A percentile compares a stretch with the other conserved stretches of the same genome.
phyloP scores from a whole-genome alignment of 2,888 invertebrate species.

The Anoncus sp. region DNA sequence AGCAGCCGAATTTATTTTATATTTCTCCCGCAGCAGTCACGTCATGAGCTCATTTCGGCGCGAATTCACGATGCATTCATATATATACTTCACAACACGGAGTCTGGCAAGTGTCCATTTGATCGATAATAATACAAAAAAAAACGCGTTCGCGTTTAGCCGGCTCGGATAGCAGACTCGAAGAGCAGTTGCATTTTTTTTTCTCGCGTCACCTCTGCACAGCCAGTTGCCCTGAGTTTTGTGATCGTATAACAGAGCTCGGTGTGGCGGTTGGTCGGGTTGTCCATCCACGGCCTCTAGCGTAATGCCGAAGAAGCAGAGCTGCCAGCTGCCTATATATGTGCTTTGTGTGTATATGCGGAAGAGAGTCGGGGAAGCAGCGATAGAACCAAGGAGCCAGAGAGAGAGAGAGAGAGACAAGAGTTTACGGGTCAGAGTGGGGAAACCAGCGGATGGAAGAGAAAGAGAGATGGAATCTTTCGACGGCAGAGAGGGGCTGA shows the following conservation, averaged over 20 bases:
- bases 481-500: not conserved
- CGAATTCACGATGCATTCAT: slow-evolving; percentile 30
- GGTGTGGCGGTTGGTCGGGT: not conserved
- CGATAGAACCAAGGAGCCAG: not conserved
- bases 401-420: slow-evolving; percentile 3
- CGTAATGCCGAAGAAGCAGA: slow-evolving; percentile 61
- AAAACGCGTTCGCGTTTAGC: slow-evolving; percentile 51
- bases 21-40: not conserved
- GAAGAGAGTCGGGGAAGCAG: slow-evolving; percentile 19
- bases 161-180: slow-evolving; percentile 46
- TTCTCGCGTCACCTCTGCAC: slow-evolving; percentile 52
- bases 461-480: slow-evolving; percentile 37
- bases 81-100: not conserved
- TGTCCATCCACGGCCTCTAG: slow-evolving; percentile 64
- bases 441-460: not conserved
- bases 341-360: slow-evolving; percentile 12
- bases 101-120: slow-evolving; percentile 62
- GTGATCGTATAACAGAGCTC: not conserved
- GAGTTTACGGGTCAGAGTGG: not conserved
- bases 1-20: not conserved
- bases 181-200: slow-evolving; percentile 54
- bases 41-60: slow-evolving; percentile 43
- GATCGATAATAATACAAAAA: slow-evolving; percentile 67
- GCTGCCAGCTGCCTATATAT: slow-evolving; percentile 65
- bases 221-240: slow-evolving; percentile 9